Conservation (phyloP, 1,140 invertebrate genomes). For the Bombus ignitus region DNA sequence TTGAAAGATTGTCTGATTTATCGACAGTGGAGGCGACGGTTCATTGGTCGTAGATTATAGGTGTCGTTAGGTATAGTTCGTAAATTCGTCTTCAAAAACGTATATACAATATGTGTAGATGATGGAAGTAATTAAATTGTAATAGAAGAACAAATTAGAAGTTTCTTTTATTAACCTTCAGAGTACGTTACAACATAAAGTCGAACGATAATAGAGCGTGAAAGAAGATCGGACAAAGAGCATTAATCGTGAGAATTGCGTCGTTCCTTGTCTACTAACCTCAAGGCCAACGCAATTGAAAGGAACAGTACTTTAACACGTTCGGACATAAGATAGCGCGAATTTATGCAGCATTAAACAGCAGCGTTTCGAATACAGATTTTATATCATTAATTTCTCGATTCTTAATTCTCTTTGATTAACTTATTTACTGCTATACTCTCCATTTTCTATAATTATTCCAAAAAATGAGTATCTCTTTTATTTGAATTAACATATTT, state of each 20-base stretch:
- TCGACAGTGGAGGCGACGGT: neutral
- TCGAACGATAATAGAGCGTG: neutral
- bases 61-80: neutral
- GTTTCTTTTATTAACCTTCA: neutral
- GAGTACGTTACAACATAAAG: neutral
- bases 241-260: constrained; percentile 35
- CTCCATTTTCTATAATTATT: no score
- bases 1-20: constrained; percentile 2
- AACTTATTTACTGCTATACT: neutral
- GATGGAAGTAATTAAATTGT: no score
- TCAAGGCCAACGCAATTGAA: constrained; percentile 33
- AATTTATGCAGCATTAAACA: constrained; percentile 16
- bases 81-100: neutral
- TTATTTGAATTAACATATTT: neutral
- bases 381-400: neutral
- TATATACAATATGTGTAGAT: no score
- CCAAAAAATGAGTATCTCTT: neutral
- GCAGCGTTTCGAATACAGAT: neutral
- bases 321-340: constrained; percentile 25
- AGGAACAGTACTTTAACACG: constrained; percentile 28
- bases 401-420: neutral
- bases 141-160: neutral
- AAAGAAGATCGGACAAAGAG: constrained; percentile 9
- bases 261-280: constrained; percentile 22
- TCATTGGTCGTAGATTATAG: constrained; percentile 2